Percentiles rank a stretch among this genome's conserved stretches.
phyloP scores from a whole-genome alignment of 2,888 invertebrate species.

The Orthosia gracilis region DNA sequence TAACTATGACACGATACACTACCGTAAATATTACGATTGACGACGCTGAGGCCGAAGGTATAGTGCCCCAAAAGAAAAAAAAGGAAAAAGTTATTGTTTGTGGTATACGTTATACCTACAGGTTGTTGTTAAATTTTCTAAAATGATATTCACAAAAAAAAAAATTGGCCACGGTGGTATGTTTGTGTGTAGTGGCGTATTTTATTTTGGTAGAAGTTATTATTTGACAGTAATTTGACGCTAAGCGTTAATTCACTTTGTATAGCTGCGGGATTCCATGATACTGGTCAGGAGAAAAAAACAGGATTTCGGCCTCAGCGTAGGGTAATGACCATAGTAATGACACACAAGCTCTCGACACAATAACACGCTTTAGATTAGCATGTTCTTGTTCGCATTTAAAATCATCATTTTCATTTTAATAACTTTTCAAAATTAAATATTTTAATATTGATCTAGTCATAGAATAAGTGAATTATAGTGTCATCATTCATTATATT shows the following conservation, averaged over 20 bases:
- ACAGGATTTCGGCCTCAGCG: not conserved
- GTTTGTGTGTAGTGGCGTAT: not conserved
- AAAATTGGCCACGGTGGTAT: too few species aligned
- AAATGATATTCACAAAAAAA: not conserved
- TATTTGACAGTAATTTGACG: too few species aligned
- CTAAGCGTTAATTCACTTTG: not conserved
- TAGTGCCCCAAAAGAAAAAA: not conserved
- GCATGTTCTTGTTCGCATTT: constrained; percentile 41
- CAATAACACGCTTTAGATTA: constrained; percentile 29
- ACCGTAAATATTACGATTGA: too few species aligned
- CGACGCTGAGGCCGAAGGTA: constrained; percentile 20
- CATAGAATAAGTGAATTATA: constrained; percentile 65
- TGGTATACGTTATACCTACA: too few species aligned
- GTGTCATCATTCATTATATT: constrained; percentile 34
- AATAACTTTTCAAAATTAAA: constrained; percentile 41
- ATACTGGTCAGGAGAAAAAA: not conserved
- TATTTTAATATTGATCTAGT: constrained; percentile 61
- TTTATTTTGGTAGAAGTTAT: not conserved
- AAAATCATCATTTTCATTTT: constrained; percentile 21
- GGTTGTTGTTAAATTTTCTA: not conserved
- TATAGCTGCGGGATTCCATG: too few species aligned
- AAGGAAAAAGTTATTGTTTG: not conserved
- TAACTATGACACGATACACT: constrained; percentile 50
- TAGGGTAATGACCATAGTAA: constrained; percentile 7
- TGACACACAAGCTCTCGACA: constrained; percentile 33